Conservation (phyloP, 2,797 vertebrate genomes). For the Threskiornis aethiopicus region DNA sequence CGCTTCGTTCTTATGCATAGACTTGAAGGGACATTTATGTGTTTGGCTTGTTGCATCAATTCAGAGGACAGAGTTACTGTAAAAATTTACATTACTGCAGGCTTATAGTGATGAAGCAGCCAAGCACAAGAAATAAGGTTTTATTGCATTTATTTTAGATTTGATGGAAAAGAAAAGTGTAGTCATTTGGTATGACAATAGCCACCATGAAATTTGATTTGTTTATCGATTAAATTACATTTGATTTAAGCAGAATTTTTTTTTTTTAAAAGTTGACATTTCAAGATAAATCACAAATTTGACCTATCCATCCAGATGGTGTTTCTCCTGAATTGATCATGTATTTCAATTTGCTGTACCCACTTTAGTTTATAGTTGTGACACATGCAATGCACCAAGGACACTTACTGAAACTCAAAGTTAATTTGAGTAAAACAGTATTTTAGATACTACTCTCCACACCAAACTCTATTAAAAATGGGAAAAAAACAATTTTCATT, state of each 20-base stretch:
- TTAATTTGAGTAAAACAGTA: slow-evolving; percentile 25
- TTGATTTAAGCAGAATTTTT: background rate
- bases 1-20: slow-evolving; percentile 48
- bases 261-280: background rate
- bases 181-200: slow-evolving; percentile 9
- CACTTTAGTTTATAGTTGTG: slow-evolving; percentile 24
- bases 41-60: slow-evolving; percentile 40
- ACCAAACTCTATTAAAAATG: background rate
- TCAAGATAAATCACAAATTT: slow-evolving; percentile 18
- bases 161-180: background rate
- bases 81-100: slow-evolving; percentile 35
- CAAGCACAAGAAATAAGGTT: slow-evolving; percentile 4
- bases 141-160: slow-evolving; percentile 23
- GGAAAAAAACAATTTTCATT: background rate
- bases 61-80: slow-evolving; percentile 24
- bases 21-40: slow-evolving; percentile 6
- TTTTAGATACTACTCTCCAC: background rate
- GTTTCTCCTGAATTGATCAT: slow-evolving; percentile 14
- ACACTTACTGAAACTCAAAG: slow-evolving; percentile 20
- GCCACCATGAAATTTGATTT: slow-evolving; percentile 5
- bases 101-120: background rate
- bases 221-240: background rate
- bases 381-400: slow-evolving; percentile 1
- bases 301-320: slow-evolving; percentile 23
- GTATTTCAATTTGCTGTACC: slow-evolving; percentile 50